phyloP scores from a whole-genome alignment of 2,888 invertebrate genomes.

The Chrysolina oricalcia region DNA sequence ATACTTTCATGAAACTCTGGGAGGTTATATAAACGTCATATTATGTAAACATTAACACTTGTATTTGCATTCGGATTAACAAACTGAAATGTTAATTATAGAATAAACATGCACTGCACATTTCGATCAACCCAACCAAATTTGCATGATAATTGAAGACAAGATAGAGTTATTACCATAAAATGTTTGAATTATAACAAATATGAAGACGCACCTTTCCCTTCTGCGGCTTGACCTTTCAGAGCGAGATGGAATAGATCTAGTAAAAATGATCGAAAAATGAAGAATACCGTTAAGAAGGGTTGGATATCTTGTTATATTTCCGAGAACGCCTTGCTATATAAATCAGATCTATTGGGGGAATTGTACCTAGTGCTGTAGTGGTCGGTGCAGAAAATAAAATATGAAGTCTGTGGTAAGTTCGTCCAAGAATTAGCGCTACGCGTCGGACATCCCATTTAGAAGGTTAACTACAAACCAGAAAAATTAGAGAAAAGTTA shows the following conservation, averaged over 20 bases:
- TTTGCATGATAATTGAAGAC: constrained; percentile 40
- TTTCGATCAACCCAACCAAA: constrained; percentile 23
- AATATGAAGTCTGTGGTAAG: constrained; percentile 49
- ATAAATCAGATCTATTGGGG: constrained; percentile 45
- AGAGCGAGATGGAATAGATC: constrained; percentile 21
- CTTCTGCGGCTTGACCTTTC: constrained; percentile 36
- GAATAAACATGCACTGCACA: not conserved
- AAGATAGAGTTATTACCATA: constrained; percentile 35
- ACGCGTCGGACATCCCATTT: no score
- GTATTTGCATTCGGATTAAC: not conserved
- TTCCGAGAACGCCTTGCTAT: constrained; percentile 38
- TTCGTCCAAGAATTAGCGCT: not conserved
- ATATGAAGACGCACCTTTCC: constrained; percentile 47
- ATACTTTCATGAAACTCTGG: no score
- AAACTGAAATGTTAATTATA: constrained; percentile 10
- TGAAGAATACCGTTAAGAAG: constrained; percentile 40
- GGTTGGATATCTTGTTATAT: constrained; percentile 35
- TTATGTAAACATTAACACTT: not conserved
- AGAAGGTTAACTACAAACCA: no score
- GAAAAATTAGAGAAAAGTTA: no score
- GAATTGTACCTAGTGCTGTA: constrained; percentile 36
- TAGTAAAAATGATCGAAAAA: constrained; percentile 43
- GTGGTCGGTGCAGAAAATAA: constrained; percentile 39
- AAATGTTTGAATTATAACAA: constrained; percentile 45
- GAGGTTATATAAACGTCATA: constrained; percentile 8